Evolutionary conservation across 2,888 invertebrate species (phyloP), one percentile per base, ranked within the genome.

Genomic region (Schrankia costaestrigalis): DNA sequence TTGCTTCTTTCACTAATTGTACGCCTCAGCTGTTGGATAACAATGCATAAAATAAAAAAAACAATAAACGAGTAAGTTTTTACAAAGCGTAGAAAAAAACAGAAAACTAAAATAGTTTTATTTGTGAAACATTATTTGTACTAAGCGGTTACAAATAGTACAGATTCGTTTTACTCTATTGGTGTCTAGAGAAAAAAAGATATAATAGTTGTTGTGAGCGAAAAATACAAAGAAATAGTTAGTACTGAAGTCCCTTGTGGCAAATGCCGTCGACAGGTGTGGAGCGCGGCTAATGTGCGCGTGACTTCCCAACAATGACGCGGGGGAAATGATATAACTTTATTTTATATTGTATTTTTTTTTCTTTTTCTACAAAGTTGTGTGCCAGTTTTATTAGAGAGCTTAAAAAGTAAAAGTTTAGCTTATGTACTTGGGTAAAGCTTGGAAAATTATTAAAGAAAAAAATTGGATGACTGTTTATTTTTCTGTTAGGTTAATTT

Each of bases 231-330:
- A 75, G 66, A 66, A 73, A 75, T 71, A 71, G 74, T 76, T 78
- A 66, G 60, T 60, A 65, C 64, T 50, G 60, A 42, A 63, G 56
- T 73, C 74, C 73, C 75, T 48, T 39, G 72, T 50, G 74, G 73
- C 66, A 61, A 74, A 66, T 74, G 73, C 64, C 56, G 63, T 51
- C 63, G 78, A 67, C 80, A 79, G 80, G 76, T 78, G 76, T 63
- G 55, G 56, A 61, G 60, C 63, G 57, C 46, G 53, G 66, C 58
- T 56, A 54, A 61, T 58, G 60, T 62, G 72, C 70, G 69, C 78
- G 73, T 77, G 77, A 77, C 78, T 72, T 59, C 63, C 61, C 68
- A 71, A 75, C 74, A 75, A 78, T 79, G 64, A 67, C 67, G 60
- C 46, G 41, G 41, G 58, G 51, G 57, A 67, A 74, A 69, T 63